phyloP scores from a whole-genome alignment of 2,113 vertebrate species.

The Stigmatopora argus region DNA sequence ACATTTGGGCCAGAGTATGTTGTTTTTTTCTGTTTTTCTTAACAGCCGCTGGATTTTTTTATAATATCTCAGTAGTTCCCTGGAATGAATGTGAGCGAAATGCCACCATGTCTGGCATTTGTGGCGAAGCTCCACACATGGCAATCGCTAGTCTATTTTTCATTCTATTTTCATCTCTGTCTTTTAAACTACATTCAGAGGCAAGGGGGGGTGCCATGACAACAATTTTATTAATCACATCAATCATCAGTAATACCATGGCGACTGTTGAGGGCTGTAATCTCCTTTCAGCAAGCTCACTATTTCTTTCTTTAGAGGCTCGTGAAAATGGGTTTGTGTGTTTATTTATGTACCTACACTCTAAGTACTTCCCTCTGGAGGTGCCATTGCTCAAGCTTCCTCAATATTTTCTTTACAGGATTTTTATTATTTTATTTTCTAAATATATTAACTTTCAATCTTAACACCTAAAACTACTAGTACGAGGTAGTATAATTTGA shows the following conservation, averaged over 20 bases:
- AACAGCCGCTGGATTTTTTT: too few species aligned
- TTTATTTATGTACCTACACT: not conserved
- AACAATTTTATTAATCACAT: constrained; percentile 74
- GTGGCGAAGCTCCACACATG: constrained; percentile 26
- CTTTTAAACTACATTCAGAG: constrained; percentile 50
- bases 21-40: too few species aligned
- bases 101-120: constrained; percentile 45
- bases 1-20: too few species aligned
- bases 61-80: too few species aligned
- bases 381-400: not conserved
- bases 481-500: too few species aligned
- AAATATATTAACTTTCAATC: too few species aligned
- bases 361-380: not conserved
- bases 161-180: constrained; percentile 16
- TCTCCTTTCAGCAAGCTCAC: constrained; percentile 50
- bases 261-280: constrained; percentile 56
- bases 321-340: constrained; percentile 32
- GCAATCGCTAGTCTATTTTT: constrained; percentile 26
- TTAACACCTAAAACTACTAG: too few species aligned
- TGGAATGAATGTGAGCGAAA: constrained; percentile 25
- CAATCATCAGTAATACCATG: constrained; percentile 66
- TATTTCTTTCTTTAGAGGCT: constrained; percentile 55
- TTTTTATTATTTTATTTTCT: not conserved
- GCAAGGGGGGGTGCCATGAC: constrained; percentile 55
- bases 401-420: not conserved